Evolutionary conservation across 2,113 vertebrate species (phyloP).

Genomic region (Crotalus helleri): DNA sequence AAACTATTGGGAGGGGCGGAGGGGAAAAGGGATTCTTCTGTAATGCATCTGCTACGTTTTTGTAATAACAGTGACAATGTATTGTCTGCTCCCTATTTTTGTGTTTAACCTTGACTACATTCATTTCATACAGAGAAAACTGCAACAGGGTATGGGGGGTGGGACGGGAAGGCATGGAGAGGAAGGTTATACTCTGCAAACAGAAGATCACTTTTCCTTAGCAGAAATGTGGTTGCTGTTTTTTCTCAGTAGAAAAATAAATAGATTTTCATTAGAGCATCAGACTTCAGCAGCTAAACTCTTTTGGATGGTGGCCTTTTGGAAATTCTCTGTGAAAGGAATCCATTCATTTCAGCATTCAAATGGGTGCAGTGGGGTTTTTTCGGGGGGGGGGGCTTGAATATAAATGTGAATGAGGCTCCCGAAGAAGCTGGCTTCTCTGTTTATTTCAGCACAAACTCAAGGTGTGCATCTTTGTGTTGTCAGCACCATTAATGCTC

Average conservation of each 20-base stretch:
- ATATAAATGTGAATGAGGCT: not conserved
- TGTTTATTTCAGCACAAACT: not conserved
- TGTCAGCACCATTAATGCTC: not conserved
- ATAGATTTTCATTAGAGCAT: conserved; percentile 13
- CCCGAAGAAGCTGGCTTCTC: not conserved
- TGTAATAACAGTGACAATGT: conserved; percentile 55
- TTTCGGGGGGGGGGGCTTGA: not conserved
- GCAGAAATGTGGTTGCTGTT: conserved; percentile 37
- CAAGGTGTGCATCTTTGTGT: not conserved
- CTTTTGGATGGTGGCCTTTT: conserved; percentile 11
- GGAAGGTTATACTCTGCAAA: not conserved
- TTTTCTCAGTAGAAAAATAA: conserved; percentile 39
- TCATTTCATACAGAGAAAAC: conserved; percentile 50
- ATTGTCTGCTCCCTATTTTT: conserved; percentile 50
- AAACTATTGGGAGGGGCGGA: conserved; percentile 50
- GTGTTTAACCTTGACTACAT: conserved; percentile 60
- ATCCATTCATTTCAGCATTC: not conserved
- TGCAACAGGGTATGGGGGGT: conserved; percentile 39
- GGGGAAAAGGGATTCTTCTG: conserved; percentile 23
- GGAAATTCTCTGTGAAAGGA: not conserved
- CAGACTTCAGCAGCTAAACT: conserved; percentile 29
- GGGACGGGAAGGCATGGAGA: conserved; percentile 18
- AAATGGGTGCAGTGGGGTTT: not conserved
- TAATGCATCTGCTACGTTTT: conserved; percentile 64
- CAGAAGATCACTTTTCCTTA: conserved; percentile 28